Conservation (phyloP, 1,140 invertebrate species). For the Eubasilissa regina region DNA sequence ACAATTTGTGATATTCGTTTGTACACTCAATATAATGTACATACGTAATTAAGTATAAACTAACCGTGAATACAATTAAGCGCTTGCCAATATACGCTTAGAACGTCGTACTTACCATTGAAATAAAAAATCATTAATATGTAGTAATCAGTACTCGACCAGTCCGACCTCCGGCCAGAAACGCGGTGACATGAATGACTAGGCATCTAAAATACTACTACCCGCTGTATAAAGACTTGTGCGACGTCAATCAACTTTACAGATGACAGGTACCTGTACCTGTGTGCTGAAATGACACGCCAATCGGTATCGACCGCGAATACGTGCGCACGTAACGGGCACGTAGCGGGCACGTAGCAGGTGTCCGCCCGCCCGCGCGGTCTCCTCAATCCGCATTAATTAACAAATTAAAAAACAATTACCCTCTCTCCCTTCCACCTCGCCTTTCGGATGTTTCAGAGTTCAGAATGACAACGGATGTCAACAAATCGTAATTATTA, state of each 20-base stretch:
- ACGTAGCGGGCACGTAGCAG: neutral
- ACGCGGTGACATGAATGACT: too few species aligned
- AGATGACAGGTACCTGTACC: conserved; percentile 1
- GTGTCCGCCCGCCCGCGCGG: neutral
- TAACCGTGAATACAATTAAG: too few species aligned
- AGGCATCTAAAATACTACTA: too few species aligned
- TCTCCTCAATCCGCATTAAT: conserved; percentile 2
- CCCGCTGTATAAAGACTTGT: neutral
- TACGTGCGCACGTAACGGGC: conserved; percentile 21
- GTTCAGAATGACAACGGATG: conserved; percentile 16
- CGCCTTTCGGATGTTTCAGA: conserved; percentile 12
- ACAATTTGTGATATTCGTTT: too few species aligned
- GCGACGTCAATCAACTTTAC: conserved; percentile 15
- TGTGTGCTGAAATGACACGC: conserved; percentile 20
- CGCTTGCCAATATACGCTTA: too few species aligned
- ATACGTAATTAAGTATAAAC: too few species aligned
- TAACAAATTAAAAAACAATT: conserved; percentile 27
- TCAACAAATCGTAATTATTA: conserved; percentile 17
- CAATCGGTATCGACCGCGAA: conserved; percentile 33
- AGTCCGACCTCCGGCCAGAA: too few species aligned
- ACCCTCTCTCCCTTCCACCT: conserved; percentile 4
- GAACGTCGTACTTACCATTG: too few species aligned
- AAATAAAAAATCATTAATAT: too few species aligned
- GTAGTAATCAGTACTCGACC: too few species aligned
- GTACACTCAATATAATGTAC: too few species aligned